Evolutionary conservation across 1,140 invertebrate species (phyloP), one percentile per base, ranked within the genome.

Genomic region (Drosophila kohkoa): DNA sequence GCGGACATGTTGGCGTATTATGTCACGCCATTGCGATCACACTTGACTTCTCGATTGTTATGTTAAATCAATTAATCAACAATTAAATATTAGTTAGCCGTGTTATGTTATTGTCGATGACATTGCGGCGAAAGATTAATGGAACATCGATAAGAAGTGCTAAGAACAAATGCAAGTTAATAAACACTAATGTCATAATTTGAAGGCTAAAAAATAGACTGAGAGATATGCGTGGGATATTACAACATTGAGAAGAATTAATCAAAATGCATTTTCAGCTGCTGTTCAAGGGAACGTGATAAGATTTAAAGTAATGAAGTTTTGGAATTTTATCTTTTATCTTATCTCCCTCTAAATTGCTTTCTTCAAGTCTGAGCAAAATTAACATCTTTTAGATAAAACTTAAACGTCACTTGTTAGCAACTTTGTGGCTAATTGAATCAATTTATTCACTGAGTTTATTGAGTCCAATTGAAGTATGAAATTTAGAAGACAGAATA

Each of bases 21-120:
- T 67, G 67, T 54, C 67, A 65, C 45, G 62, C 60, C 32, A 72
- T 65, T 48, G 20, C 20, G 51, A 49, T 57, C 68, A 30, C 15
- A 25, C 41, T 25, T 48, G 57, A 25, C 15, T 46, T 15, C 28
- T 66, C 6, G 13, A 65, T 55, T 65, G 35, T 77, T 73, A 41
- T 52, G 75, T 28, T 60, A 69, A 64, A 64, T 69, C 54, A 45
- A 77, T 77, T 77, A 69, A 77, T 75, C 71, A 77, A 63, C 46
- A 54, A 75, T 75, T 75, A 77, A 75, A 43, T 60, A 60, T 54
- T 25, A 68, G 55, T 55, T 72, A 38, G 30, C 28, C 48, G 7
- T n/a, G 51, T 43, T 58, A 43, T 10, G 13, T 35, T 30, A 28
- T 49, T n/a, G n/a, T 59, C 45, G 54, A 30, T 66, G 70, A 51